Conservation (phyloP, 2,113 vertebrate genomes). For the Pygoscelis adeliae region DNA sequence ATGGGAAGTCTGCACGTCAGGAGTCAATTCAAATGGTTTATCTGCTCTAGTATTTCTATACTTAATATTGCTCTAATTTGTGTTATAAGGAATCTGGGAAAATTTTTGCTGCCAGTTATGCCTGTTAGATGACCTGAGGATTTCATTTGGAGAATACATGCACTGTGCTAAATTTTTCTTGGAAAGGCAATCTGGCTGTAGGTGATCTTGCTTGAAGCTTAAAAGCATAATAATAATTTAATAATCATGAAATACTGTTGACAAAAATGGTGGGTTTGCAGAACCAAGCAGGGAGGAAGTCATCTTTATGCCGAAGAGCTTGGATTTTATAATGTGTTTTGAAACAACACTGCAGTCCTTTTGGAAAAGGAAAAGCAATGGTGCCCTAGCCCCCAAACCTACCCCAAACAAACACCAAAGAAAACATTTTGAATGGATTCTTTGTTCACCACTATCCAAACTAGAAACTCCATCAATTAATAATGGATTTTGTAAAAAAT, state of each 20-base stretch:
- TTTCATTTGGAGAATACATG: fast-evolving
- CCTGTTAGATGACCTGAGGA: neutral
- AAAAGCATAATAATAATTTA: neutral
- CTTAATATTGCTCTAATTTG: neutral
- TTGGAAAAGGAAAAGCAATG: neutral
- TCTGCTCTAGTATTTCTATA: neutral
- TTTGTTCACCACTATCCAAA: neutral
- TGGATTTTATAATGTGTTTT: neutral
- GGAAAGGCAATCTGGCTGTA: neutral
- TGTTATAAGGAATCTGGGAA: neutral
- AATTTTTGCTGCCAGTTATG: neutral
- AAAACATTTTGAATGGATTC: neutral
- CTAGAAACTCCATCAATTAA: neutral
- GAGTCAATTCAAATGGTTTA: neutral
- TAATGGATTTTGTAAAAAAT: neutral
- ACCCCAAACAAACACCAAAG: neutral
- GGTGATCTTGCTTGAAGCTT: neutral
- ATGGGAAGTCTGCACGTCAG: neutral
- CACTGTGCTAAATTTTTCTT: neutral
- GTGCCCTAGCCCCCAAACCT: neutral
- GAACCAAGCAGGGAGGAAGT: neutral
- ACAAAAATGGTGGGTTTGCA: neutral
- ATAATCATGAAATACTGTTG: neutral
- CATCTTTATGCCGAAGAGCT: neutral
- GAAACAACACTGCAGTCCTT: neutral